phyloP scores from a whole-genome alignment of 2,113 vertebrate species.

The Campylorhamphus procurvoides region DNA sequence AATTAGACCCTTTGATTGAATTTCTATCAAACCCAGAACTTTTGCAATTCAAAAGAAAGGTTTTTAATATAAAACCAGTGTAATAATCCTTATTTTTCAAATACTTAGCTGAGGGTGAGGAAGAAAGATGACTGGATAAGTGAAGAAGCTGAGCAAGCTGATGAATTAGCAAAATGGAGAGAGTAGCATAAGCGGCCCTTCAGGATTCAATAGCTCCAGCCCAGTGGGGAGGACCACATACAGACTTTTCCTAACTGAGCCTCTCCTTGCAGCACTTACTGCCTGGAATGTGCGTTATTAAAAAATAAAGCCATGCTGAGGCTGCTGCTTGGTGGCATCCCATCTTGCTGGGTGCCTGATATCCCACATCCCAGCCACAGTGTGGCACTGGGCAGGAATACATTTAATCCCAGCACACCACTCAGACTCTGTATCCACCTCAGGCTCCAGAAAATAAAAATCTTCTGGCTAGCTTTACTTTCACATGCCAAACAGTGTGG shows the following conservation, averaged over 20 bases:
- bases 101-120: background rate
- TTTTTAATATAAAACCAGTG: background rate
- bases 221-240: rapidly evolving
- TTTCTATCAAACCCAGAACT: background rate
- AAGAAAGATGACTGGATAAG: background rate
- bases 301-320: background rate
- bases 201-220: background rate
- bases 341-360: rapidly evolving
- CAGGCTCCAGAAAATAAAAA: background rate
- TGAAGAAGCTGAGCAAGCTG: background rate
- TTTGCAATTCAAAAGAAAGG: background rate
- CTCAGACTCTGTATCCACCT: background rate
- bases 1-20: background rate
- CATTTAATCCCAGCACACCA: background rate
- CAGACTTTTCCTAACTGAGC: background rate
- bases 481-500: background rate
- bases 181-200: background rate
- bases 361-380: rapidly evolving
- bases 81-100: background rate
- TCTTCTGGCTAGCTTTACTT: background rate
- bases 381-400: background rate
- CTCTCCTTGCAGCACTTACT: background rate
- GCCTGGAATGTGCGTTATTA: background rate
- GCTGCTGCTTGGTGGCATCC: background rate
- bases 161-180: background rate